Evolutionary conservation across 2,888 invertebrate species (phyloP), one percentile per base, ranked within the genome.

Genomic region (Diaphora mendica): DNA sequence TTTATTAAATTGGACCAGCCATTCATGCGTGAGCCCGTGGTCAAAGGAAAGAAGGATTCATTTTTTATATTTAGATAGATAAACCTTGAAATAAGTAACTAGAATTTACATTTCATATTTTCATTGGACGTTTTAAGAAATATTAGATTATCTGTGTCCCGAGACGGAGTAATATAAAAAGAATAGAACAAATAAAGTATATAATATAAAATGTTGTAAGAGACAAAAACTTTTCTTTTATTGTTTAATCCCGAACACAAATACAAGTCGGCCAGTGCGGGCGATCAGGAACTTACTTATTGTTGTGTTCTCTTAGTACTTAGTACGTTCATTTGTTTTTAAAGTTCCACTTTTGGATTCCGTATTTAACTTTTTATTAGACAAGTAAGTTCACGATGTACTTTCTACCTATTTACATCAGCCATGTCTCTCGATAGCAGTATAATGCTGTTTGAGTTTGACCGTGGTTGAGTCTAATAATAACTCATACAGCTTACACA

Each of bases 261-360:
- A 68, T n/a, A 69, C 59, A 71, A 77, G 73, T 77, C 71, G 68
- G 71, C 75, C 77, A 78, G 77, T 75, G 76, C 73, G 76, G 72
- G 51, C 76, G 79, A 77, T 71, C 65, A 72, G 68, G 35, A 80
- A 74, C 73, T 76, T 64, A 39, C 42, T 51, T 64, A 70, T 76
- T 82, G 82, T 83, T 84, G 77, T 79, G 75, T 84, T 30, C 76
- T 80, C 79, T 75, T 71, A 74, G 62, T 68, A 71, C 72, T 72
- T 70, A 42, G 72, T 48, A 48, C 3, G 71, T 72, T 70, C 74
- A 64, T 83, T 74, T 76, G 70, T 73, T 68, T 75, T 55, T 62
- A 68, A 33, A 33, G 17, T 66, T n/a, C 23, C 17, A 20, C 55
- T 30, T 66, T 23, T 55, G 51, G 51, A 23, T 55, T 23, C 11